These are phyloP conservation scores for Erythrocercus mccallii DNA, from an alignment of 2,113 vertebrate genomes.

Conservation along the genomic window DNA sequence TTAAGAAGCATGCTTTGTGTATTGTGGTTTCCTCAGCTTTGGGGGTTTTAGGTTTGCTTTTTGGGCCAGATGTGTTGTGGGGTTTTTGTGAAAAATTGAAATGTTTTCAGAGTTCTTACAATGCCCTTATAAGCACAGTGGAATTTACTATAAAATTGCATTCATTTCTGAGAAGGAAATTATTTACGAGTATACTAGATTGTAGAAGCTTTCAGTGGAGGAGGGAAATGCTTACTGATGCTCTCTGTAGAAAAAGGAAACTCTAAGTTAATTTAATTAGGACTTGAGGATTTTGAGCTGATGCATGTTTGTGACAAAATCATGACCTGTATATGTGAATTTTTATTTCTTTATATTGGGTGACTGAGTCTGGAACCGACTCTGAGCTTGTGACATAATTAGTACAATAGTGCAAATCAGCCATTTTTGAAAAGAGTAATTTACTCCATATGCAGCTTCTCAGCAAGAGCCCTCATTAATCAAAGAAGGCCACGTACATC, in stretches of 20 bases:
- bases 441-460: constrained; percentile 80
- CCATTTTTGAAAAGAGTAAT: constrained; percentile 85
- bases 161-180: background rate
- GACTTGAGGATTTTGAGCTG: constrained; percentile 66
- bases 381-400: constrained; percentile 85
- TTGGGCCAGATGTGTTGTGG: background rate
- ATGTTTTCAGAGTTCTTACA: background rate
- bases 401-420: constrained; percentile 86
- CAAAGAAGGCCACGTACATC: constrained; percentile 82
- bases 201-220: background rate
- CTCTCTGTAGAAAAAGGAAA: constrained; percentile 8
- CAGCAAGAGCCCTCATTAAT: constrained; percentile 83
- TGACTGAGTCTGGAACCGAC: constrained; percentile 74
- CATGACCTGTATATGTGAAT: background rate
- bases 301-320: constrained; percentile 34
- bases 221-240: background rate
- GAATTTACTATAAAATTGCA: background rate
- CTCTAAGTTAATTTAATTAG: constrained; percentile 68
- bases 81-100: background rate
- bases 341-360: constrained; percentile 42
- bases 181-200: background rate
- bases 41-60: background rate
- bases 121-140: background rate
- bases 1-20: background rate
- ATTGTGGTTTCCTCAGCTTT: background rate